A percentile compares a stretch with the other conserved stretches of the same genome.
phyloP scores from a whole-genome alignment of 2,888 invertebrate genomes.

The Dolomedes plantarius region DNA sequence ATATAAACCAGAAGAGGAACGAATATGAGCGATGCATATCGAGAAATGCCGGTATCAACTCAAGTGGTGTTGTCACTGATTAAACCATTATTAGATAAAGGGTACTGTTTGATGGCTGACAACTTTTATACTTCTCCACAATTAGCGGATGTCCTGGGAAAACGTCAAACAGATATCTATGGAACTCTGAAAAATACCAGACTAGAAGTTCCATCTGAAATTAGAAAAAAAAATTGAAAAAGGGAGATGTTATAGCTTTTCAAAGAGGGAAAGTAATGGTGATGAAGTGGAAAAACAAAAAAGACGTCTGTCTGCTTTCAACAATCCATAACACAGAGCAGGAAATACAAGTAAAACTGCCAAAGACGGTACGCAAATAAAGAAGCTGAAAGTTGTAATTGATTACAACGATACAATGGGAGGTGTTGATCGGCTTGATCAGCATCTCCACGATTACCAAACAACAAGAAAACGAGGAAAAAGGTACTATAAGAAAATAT shows the following conservation, averaged over 20 bases:
- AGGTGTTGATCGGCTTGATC: too few species aligned
- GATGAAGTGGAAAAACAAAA: neutral
- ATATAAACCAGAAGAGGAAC: neutral
- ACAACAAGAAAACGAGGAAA: too few species aligned
- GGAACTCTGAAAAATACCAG: constrained; percentile 2
- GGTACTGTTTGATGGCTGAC: neutral
- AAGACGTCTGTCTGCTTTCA: too few species aligned
- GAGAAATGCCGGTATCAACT: neutral
- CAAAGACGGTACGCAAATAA: too few species aligned
- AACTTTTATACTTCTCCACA: constrained; percentile 13
- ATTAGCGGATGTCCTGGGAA: neutral
- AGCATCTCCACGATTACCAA: too few species aligned
- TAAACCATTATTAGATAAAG: neutral
- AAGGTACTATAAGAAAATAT: neutral
- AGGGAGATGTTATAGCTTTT: neutral
- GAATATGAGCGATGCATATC: neutral
- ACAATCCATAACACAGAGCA: too few species aligned
- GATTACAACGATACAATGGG: too few species aligned
- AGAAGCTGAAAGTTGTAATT: too few species aligned
- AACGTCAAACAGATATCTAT: neutral
- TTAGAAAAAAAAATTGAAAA: neutral
- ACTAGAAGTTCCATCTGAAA: neutral
- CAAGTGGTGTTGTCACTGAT: neutral
- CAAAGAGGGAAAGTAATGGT: constrained; percentile 1
- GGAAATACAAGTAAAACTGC: too few species aligned